These are phyloP conservation scores for Pantherophis alleghaniensis DNA, from an alignment of 2,797 vertebrate genomes.

Conservation along the genomic window DNA sequence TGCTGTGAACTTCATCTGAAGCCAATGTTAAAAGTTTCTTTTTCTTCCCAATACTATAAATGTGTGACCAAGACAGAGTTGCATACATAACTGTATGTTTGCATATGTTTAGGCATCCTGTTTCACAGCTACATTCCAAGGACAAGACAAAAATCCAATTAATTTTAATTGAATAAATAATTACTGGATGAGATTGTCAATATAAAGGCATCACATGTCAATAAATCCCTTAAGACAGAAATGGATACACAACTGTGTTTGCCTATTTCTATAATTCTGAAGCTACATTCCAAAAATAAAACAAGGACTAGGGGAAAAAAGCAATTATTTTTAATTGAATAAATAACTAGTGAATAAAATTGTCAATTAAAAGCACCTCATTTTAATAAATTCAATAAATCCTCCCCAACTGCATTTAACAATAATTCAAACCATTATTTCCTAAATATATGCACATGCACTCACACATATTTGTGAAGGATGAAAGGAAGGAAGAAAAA, in stretches of 20 bases:
- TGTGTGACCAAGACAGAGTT: neutral
- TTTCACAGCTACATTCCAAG: neutral
- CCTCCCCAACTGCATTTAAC: neutral
- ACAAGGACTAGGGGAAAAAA: neutral
- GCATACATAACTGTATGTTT: neutral
- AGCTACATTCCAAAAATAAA: neutral
- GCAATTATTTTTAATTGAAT: neutral
- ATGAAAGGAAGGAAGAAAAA: neutral
- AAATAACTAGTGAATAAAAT: neutral
- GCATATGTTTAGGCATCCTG: neutral
- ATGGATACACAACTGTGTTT: neutral
- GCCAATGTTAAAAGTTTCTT: neutral
- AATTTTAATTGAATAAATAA: neutral
- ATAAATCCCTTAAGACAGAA: neutral
- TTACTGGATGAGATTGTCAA: neutral
- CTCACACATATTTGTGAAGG: neutral
- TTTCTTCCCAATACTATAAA: neutral
- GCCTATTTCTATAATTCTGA: neutral
- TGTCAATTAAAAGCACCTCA: neutral
- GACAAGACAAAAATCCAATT: neutral
- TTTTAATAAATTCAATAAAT: neutral
- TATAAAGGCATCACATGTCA: neutral
- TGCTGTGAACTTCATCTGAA: neutral
- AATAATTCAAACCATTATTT: neutral
- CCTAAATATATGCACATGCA: neutral